Evolutionary conservation across 2,113 vertebrate genomes (phyloP), one percentile per base, ranked within the genome.

Genomic region (Centropristis striata): DNA sequence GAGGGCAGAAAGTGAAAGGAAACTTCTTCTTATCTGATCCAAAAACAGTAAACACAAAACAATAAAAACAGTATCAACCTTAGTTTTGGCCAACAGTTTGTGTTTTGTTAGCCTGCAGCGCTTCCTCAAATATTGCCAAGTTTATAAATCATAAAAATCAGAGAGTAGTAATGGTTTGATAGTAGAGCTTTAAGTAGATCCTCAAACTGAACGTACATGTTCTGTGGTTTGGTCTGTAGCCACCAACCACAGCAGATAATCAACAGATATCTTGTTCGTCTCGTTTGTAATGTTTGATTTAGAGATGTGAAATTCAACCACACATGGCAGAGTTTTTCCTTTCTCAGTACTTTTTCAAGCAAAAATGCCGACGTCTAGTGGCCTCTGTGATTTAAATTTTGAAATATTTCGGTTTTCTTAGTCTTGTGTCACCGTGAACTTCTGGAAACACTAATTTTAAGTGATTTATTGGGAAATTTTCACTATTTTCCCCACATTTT

Each of bases 211-310:
- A 58, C 12, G 9, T 28, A 47, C 32, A 23, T 53, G 63, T 28
- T 64, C 20, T 72, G 80, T 65, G 81, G 55, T 80, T 82, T 80
- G 76, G 44, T 57, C 21, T 25, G 36, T 18, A 49, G 71, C 63
- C 72, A 49, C 51, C 27, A 16, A 68, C 49, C 69, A 21, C 66
- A 55, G 53, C 60, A 54, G 61, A 78, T 25, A 11, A 69, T 53
- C 23, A 21, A 15, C 69, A 63, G 47, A 55, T 67, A 61, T 18
- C n/a, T 65, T 36, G 71, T 47, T 16, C 14, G 1, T 44, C 12
- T 16, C 2, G 32, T 61, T 41, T 20, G 15, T 42, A 2, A 27
- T 6, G 18, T 12, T 5, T 15, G 32, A 32, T n/a, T n/a, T n/a
- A n/a, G n/a, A n/a, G n/a, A n/a, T n/a, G n/a, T n/a, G n/a, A n/a